phyloP scores from a whole-genome alignment of 2,888 invertebrate genomes.

The Scaptomyza tumidula region DNA sequence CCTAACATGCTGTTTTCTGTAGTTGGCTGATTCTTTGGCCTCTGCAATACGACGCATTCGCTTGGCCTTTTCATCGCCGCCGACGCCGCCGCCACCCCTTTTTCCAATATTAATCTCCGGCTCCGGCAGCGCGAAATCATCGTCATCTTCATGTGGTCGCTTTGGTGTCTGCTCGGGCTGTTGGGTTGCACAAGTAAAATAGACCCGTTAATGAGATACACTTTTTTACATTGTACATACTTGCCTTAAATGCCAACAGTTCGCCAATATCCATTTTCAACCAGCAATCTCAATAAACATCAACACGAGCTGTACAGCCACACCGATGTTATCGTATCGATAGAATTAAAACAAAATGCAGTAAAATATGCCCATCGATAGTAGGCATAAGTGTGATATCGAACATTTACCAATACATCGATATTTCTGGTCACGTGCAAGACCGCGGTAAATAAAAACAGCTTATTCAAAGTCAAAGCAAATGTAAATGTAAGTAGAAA shows the following conservation, averaged over 20 bases:
- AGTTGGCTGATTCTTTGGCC: slow-evolving; percentile 85
- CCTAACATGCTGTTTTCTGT: slow-evolving; percentile 79
- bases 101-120: slow-evolving; percentile 48
- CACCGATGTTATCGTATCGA: slow-evolving; percentile 33
- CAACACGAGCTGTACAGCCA: slow-evolving; percentile 28
- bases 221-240: slow-evolving; percentile 21
- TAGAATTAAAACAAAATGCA: background rate
- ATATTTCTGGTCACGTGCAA: background rate
- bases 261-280: slow-evolving; percentile 86
- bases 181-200: background rate
- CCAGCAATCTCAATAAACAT: slow-evolving; percentile 57
- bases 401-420: background rate
- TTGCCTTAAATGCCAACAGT: slow-evolving; percentile 86
- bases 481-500: background rate
- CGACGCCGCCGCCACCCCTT: slow-evolving; percentile 75
- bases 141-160: slow-evolving; percentile 86
- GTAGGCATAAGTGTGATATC: background rate
- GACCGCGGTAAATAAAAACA: background rate
- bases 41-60: slow-evolving; percentile 88
- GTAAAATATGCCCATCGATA: background rate
- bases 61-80: slow-evolving; percentile 86
- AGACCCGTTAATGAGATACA: background rate
- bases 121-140: slow-evolving; percentile 87
- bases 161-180: slow-evolving; percentile 94
- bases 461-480: background rate